A percentile compares a stretch with the other conserved stretches of the same genome.
Conservation (phyloP, 2,113 vertebrate species). For the Vimba vimba region DNA sequence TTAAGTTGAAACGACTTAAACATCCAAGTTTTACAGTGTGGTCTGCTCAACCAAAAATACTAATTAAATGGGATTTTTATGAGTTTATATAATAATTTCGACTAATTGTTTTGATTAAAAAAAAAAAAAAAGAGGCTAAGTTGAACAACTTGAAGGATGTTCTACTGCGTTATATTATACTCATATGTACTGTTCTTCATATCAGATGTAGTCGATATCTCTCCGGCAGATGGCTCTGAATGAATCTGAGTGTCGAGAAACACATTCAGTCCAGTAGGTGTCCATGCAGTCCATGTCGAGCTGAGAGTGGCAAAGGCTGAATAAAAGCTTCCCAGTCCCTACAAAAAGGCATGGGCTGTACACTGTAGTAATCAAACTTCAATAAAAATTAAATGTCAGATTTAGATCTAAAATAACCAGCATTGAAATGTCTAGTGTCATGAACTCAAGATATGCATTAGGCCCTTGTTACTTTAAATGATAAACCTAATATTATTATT, state of each 20-base stretch:
- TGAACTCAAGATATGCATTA: neutral
- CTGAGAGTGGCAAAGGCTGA: neutral
- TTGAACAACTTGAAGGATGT: neutral
- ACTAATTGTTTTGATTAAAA: neutral
- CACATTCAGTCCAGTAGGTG: conserved; percentile 21
- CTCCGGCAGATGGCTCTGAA: conserved; percentile 25
- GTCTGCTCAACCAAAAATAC: neutral
- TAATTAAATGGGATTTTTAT: neutral
- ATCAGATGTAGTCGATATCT: neutral
- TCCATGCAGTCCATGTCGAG: neutral
- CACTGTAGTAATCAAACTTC: neutral
- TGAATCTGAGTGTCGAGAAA: neutral
- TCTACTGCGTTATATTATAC: neutral
- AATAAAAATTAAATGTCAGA: neutral
- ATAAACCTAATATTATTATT: neutral
- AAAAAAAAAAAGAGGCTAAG: neutral
- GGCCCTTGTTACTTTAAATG: neutral
- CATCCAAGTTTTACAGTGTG: too few relatives aligned
- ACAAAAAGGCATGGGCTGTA: neutral
- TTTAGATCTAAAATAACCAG: neutral
- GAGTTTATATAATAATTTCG: neutral
- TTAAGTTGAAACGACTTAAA: too few relatives aligned
- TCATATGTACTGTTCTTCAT: too few relatives aligned
- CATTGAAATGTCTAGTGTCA: neutral
- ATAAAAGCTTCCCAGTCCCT: neutral